Evolutionary conservation across 2,888 invertebrate species (phyloP).

Genomic region (Lasiommata megera): DNA sequence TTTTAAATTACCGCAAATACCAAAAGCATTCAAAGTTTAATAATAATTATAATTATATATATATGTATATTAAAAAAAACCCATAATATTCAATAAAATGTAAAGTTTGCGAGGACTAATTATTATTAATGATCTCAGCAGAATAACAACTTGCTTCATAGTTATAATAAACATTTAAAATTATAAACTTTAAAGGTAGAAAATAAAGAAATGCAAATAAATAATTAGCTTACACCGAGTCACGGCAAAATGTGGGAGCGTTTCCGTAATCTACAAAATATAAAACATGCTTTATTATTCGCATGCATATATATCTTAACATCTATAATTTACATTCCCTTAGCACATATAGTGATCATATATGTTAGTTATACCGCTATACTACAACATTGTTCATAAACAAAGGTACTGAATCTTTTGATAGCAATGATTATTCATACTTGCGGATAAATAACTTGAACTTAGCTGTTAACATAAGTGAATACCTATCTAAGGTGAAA

Average conservation of each 20-base stretch:
- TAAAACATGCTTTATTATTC: constrained; percentile 79
- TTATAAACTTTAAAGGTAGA: constrained; percentile 69
- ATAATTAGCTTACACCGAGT: constrained; percentile 73
- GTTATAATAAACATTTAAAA: constrained; percentile 62
- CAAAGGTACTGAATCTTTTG: too few species aligned
- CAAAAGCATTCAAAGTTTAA: constrained; percentile 15
- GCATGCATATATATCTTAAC: constrained; percentile 67
- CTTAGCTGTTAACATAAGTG: too few species aligned
- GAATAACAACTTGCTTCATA: constrained; percentile 63
- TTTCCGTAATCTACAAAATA: constrained; percentile 75
- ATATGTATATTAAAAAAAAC: too few species aligned
- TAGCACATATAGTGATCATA: constrained; percentile 63
- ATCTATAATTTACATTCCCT: constrained; percentile 72
- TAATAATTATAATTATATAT: neutral
- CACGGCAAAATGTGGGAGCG: constrained; percentile 68
- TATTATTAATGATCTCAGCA: constrained; percentile 46
- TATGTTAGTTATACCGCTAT: constrained; percentile 61
- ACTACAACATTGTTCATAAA: constrained; percentile 54
- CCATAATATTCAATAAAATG: constrained; percentile 32
- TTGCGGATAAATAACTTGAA: too few species aligned
- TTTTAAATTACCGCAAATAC: neutral
- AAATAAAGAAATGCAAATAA: constrained; percentile 77
- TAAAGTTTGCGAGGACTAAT: constrained; percentile 32
- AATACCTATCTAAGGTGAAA: too few species aligned
- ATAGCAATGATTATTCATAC: too few species aligned